Conservation (phyloP, 1,140 invertebrate species). For the Drosophila pachea region DNA sequence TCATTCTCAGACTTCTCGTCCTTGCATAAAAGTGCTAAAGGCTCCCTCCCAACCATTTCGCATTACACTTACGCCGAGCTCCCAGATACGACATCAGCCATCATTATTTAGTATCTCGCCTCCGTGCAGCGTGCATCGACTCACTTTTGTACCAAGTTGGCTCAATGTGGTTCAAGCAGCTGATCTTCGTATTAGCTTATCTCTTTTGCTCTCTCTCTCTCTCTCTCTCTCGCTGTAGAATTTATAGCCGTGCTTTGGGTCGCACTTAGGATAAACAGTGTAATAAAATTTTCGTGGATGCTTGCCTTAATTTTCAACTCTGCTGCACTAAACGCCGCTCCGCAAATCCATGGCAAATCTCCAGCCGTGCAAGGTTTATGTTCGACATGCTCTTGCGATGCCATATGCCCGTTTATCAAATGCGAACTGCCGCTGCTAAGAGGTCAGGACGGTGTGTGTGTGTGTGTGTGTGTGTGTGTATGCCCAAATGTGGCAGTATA, state of each 20-base stretch:
- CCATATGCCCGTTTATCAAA: conserved; percentile 73
- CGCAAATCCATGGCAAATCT: conserved; percentile 50
- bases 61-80: too few species aligned
- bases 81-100: too few species aligned
- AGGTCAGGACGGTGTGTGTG: not conserved
- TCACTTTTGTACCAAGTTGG: not conserved
- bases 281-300: conserved; percentile 45
- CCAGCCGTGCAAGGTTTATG: conserved; percentile 66
- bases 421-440: too few species aligned
- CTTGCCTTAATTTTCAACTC: conserved; percentile 68
- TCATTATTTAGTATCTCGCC: too few species aligned
- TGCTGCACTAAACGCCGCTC: conserved; percentile 49
- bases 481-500: conserved; percentile 41
- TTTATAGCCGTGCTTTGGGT: conserved; percentile 61
- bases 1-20: too few species aligned
- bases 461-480: not conserved
- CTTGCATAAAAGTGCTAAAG: too few species aligned
- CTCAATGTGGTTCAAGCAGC: not conserved
- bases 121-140: not conserved
- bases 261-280: conserved; percentile 47
- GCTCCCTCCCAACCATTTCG: too few species aligned
- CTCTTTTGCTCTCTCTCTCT: not conserved
- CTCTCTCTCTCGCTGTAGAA: conserved; percentile 3
- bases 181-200: conserved; percentile 7
- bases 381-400: conserved; percentile 73